These are phyloP conservation scores for Tenualosa ilisha DNA, from an alignment of 2,797 vertebrate genomes.

Conservation along the genomic window DNA sequence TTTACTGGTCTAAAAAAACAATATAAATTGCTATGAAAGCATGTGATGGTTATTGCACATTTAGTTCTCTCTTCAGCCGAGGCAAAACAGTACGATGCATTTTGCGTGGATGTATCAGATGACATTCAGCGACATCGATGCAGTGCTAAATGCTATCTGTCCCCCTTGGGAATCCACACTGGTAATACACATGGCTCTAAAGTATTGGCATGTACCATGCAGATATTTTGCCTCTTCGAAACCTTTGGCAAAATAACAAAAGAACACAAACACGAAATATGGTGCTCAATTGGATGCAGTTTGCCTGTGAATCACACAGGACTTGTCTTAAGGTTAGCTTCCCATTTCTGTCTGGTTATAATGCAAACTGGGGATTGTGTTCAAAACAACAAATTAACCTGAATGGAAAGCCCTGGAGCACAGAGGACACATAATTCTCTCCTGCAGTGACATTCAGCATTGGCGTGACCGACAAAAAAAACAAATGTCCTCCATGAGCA, in stretches of 20 bases:
- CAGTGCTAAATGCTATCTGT: no score
- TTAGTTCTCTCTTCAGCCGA: not conserved
- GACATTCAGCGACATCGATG: not conserved
- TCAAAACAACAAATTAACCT: not conserved
- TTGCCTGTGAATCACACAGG: not conserved
- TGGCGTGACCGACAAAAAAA: not conserved
- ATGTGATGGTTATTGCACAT: conserved; percentile 26
- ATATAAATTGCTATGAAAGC: not conserved
- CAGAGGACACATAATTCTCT: not conserved
- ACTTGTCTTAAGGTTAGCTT: not conserved
- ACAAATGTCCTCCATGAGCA: not conserved
- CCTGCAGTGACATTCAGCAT: not conserved
- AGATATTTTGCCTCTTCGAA: not conserved
- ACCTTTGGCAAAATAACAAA: not conserved
- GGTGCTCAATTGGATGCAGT: not conserved
- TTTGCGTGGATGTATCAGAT: not conserved
- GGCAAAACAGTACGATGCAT: not conserved
- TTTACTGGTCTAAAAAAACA: not conserved
- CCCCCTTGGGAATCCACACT: not conserved
- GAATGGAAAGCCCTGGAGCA: not conserved
- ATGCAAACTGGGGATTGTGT: not conserved
- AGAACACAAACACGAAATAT: not conserved
- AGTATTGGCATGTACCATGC: not conserved
- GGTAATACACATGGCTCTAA: not conserved
- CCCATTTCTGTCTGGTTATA: not conserved